Base-by-base conservation (phyloP, 1,140 invertebrate species). In the Chionoecetes opilio region DNA sequence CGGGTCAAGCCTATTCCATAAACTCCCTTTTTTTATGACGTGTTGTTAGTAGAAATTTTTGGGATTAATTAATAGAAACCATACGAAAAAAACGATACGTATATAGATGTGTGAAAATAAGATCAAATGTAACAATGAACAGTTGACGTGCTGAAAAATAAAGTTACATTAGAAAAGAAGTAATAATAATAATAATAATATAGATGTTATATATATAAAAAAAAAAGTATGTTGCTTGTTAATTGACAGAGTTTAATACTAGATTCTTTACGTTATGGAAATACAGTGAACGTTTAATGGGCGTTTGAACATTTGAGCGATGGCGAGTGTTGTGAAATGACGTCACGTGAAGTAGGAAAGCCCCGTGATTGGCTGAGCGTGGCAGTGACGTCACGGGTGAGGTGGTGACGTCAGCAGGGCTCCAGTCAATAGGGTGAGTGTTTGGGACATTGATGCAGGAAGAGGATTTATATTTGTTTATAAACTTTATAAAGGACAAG, bases 391-490 rank as follows among this genome's bases (percentile, higher is more conserved):
- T n/a, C 41, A 46, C 14, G 41, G 14, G 41, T 14, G 41, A 63
- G 21, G 63, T 75, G 63, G 63, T 75, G 63, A 75, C 63, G 63
- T 75, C 63, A 75, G 11, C 63, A 11, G 21, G 5, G 63, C 21
- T n/a, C 63, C 14, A 21, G 63, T 26, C 63, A 75, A 75, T 75
- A 75, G 93, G 53, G 88, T 34, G 75, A 31, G 93, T 82, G 75
- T 21, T 46, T 82, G 63, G 82, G 82, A 53, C 41, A 82, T 38
- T 82, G 38, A 38, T 37, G 85, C 29, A 75, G 86, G 91, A 92
- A 90, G 91, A 95, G 91, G 90, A 95, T 95, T 95, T 95, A 95
- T 95, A 95, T 95, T 95, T 95, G 94, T 95, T 95, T 95, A 95
- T 95, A 95, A 92, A 95, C 94, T 95, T 95, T 95, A 92, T 95